Base-by-base conservation (phyloP, 1,140 invertebrate species). In the Drosophila sp. region DNA sequence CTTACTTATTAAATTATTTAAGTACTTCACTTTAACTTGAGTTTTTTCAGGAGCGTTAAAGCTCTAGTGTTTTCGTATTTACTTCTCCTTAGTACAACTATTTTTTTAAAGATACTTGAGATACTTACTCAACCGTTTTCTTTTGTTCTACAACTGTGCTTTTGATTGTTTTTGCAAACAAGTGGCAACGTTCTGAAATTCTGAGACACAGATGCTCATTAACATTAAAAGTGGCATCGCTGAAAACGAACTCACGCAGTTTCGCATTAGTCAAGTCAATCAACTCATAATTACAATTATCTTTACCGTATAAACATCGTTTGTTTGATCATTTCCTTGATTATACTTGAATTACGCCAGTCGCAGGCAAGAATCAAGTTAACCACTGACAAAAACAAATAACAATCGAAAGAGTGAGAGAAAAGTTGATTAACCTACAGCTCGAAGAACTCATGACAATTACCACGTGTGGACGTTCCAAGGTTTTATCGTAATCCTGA, bases 221-320 rank as follows among this genome's bases (percentile, higher is more conserved):
- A 53, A 7, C 14, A 36, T 18, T 7, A 0, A 53, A 50, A 14
- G 25, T 32, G 25, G 46, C 46, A 50, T 5, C 27, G 6, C n/a
- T 50, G 46, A 25, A 11, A 21, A 53, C 29, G 9, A 53, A 53
- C 48, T 51, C 48, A 34, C 48, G 29, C 48, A 51, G n/a, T 34
- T 51, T 51, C 48, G 27, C 48, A 51, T 53, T 53, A 53, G 29
- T 29, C 9, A 11, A 34, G 46, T 32, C 46, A 50, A 50, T 50
- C 46, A 50, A n/a, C 14, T 29, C 32, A 13, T 53, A 53, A 53
- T 53, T 53, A 18, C 50, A 53, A 53, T 53, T 53, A 53, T 53
- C 29, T 53, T 53, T 53, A 53, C 50, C 50, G 48, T 51, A 29
- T 53, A 53, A 34, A 53, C 50, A 53, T 36, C 36, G 14, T 36